phyloP scores from a whole-genome alignment of 2,888 invertebrate genomes.

The Acheta domesticus region DNA sequence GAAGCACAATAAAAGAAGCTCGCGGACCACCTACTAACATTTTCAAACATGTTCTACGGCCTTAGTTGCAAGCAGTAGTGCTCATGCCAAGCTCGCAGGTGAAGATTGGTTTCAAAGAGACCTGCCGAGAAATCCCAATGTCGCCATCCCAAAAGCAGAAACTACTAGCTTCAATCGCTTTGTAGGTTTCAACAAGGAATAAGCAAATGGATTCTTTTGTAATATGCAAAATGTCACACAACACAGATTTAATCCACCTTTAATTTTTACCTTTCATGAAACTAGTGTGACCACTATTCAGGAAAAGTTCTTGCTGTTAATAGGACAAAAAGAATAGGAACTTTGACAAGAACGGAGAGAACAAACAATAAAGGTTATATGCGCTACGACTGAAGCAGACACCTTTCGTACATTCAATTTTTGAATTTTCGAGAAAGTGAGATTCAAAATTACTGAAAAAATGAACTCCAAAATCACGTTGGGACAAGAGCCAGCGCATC shows the following conservation, averaged over 20 bases:
- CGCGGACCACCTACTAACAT: not conserved
- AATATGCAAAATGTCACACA: not conserved
- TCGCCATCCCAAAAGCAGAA: not conserved
- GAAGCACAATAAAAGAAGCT: not conserved
- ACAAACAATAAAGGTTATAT: not conserved
- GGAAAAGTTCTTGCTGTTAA: not conserved
- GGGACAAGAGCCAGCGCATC: too few relatives aligned
- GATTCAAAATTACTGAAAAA: not conserved
- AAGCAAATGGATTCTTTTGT: not conserved
- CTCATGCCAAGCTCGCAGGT: not conserved
- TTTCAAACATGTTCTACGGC: not conserved
- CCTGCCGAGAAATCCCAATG: not conserved
- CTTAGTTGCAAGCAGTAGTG: not conserved
- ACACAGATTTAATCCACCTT: not conserved
- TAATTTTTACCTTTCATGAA: not conserved
- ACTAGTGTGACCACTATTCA: too few relatives aligned
- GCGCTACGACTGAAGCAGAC: not conserved
- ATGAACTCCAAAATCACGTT: too few relatives aligned
- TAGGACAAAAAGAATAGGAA: not conserved
- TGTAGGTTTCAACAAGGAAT: too few relatives aligned
- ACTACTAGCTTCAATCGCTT: too few relatives aligned
- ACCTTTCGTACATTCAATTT: not conserved
- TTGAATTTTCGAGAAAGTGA: too few relatives aligned
- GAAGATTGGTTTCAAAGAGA: not conserved
- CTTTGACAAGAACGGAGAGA: too few relatives aligned